Evolutionary conservation across 2,888 invertebrate genomes (phyloP).

Genomic region (Chymomyza fuscimana): DNA sequence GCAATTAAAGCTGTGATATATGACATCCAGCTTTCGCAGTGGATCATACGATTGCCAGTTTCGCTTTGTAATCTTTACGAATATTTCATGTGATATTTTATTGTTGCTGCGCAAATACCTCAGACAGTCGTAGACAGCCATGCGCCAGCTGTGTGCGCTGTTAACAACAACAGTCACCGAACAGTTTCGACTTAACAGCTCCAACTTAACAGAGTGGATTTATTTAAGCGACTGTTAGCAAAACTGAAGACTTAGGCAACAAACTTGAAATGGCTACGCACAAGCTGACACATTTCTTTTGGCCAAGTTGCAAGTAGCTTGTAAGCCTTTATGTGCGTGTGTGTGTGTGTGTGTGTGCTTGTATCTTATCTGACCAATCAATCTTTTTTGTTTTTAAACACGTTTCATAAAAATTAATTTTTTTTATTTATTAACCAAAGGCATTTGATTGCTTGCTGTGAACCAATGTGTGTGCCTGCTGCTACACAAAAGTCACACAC

Average conservation of each 20-base stretch:
- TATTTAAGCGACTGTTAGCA: background rate
- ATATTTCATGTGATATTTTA: background rate
- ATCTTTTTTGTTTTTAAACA: slow-evolving; percentile 73
- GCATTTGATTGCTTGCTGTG: slow-evolving; percentile 69
- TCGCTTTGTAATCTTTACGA: background rate
- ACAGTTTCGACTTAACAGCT: background rate
- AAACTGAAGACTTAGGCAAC: slow-evolving; percentile 57
- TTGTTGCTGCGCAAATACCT: background rate
- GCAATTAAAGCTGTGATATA: too few relatives aligned
- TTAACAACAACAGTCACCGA: background rate
- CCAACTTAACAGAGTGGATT: too few relatives aligned
- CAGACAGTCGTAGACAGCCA: slow-evolving; percentile 50
- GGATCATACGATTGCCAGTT: background rate
- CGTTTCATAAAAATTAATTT: slow-evolving; percentile 74
- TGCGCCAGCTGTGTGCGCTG: slow-evolving; percentile 21
- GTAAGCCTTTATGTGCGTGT: slow-evolving; percentile 13
- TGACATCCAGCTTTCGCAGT: too few relatives aligned
- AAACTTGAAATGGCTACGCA: slow-evolving; percentile 47
- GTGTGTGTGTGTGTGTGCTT: slow-evolving; percentile 26
- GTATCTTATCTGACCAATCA: slow-evolving; percentile 70
- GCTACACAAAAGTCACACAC: slow-evolving; percentile 39
- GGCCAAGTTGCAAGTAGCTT: slow-evolving; percentile 45
- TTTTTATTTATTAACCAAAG: slow-evolving; percentile 69
- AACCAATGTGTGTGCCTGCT: slow-evolving; percentile 30
- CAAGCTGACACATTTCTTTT: slow-evolving; percentile 58